Evolutionary conservation across 1,140 invertebrate species (phyloP), one percentile per base, ranked within the genome.

Genomic region (Neotoxoptera formosana): DNA sequence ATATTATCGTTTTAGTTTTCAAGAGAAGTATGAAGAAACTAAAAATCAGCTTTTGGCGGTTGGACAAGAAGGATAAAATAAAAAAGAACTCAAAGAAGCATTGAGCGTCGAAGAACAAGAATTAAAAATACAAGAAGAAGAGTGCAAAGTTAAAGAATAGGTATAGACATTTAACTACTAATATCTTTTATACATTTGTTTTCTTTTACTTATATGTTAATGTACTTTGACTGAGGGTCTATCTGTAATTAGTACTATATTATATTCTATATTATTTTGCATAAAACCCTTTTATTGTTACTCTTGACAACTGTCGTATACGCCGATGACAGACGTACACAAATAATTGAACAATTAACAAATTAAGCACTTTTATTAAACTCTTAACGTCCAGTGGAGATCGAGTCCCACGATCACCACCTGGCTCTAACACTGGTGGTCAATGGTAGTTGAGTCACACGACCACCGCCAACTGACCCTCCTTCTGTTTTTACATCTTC

Each of bases 111-210:
- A 99, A 95, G 96, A 96, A 93, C 96, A 96, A 94, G 96, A 97
- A 89, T 96, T 98, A 9, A 95, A 96, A 94, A 96, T 97, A 25
- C 96, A 97, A 94, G 97, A 98, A 94, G 97, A 97, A 6, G 98
- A 99, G 92, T 94, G 99, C 3, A 96, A 96, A 87, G 98, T 99
- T 94, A 98, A 99, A 95, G 99, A 99, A 94, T 98, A 97, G 95
- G 96, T 98, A 94, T 94, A 91, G 20, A 89, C 88, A 30, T 47
- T 76, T 91, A 48, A 34, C 25, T 45, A 25, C 34, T n/a, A 48
- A 20, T 34, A 14, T 76, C 23, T 81, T 81, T 20, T 9, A 86
- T 25, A 89, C 7, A 51, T 51, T 88, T 88, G 8, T 36, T 36
- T 45, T 7, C n/a, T 90, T 90, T 23, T 21, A 17, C 17, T 23